These are phyloP conservation scores for Archips crataeganus DNA, from an alignment of 2,888 invertebrate species.

Conservation along the genomic window DNA sequence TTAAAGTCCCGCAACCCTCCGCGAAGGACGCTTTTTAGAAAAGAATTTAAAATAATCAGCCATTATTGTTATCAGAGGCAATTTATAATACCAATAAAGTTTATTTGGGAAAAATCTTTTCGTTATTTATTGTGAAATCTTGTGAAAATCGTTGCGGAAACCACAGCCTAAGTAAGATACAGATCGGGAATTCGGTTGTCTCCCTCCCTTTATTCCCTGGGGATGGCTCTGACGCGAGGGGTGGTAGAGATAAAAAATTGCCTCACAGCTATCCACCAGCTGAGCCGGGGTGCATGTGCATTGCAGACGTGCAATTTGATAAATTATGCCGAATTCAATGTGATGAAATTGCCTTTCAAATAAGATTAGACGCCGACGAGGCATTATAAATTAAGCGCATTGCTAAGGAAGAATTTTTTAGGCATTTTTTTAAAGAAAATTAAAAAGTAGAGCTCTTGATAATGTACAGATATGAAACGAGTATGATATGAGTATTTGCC, in stretches of 20 bases:
- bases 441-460: constrained; percentile 5
- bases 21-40: constrained; percentile 17
- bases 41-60: constrained; percentile 32
- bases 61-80: constrained; percentile 33
- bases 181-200: constrained; percentile 59
- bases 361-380: constrained; percentile 58
- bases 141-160: constrained; percentile 57
- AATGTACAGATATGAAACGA: background rate
- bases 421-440: constrained; percentile 15
- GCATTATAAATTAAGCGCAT: constrained; percentile 43
- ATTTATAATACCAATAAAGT: constrained; percentile 36
- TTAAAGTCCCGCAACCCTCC: constrained; percentile 12
- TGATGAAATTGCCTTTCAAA: constrained; percentile 70
- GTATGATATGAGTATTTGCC: too few relatives aligned
- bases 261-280: constrained; percentile 71
- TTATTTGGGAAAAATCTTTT: constrained; percentile 20
- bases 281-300: constrained; percentile 78
- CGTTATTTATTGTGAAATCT: constrained; percentile 50
- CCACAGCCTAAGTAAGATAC: constrained; percentile 60
- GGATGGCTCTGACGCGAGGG: constrained; percentile 65
- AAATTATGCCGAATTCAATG: constrained; percentile 77
- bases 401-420: constrained; percentile 26
- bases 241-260: constrained; percentile 75
- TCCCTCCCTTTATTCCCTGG: constrained; percentile 69
- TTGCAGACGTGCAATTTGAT: constrained; percentile 72